Percentiles rank a stretch among this genome's conserved stretches.
These are phyloP conservation scores for Cyanoliseus patagonus DNA, from an alignment of 2,113 vertebrate genomes.

Conservation along the genomic window DNA sequence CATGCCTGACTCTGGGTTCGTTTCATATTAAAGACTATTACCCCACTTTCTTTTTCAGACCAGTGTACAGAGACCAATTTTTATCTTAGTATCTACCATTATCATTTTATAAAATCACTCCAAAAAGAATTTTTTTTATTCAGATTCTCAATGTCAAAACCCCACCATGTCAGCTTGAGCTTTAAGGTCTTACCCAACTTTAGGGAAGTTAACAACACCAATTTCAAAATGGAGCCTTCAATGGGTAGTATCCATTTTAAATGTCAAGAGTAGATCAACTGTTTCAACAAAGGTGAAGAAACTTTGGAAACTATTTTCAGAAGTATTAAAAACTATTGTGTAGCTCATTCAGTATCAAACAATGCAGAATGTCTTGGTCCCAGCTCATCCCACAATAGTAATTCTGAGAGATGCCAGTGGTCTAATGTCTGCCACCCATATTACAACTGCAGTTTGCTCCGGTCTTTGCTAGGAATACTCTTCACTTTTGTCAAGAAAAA, in stretches of 20 bases:
- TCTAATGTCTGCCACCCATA: background rate
- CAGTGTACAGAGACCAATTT: background rate
- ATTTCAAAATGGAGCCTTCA: background rate
- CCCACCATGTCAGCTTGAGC: background rate
- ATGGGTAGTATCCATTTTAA: background rate
- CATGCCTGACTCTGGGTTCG: background rate
- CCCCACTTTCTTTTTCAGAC: background rate
- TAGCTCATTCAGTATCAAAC: background rate
- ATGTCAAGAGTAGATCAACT: background rate
- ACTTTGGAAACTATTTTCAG: background rate
- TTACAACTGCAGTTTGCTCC: background rate
- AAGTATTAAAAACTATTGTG: background rate
- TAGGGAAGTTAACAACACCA: background rate
- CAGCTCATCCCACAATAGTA: background rate
- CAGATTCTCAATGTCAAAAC: background rate
- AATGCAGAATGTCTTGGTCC: background rate
- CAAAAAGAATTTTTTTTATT: background rate
- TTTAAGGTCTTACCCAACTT: background rate
- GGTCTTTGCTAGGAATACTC: background rate
- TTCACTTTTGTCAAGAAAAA: background rate
- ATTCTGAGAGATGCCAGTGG: accelerated
- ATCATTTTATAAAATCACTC: background rate
- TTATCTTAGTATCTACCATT: background rate
- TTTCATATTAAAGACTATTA: background rate
- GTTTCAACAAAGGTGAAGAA: background rate